Evolutionary conservation across 1,140 invertebrate genomes (phyloP).

Genomic region (Parapsyche elsis): DNA sequence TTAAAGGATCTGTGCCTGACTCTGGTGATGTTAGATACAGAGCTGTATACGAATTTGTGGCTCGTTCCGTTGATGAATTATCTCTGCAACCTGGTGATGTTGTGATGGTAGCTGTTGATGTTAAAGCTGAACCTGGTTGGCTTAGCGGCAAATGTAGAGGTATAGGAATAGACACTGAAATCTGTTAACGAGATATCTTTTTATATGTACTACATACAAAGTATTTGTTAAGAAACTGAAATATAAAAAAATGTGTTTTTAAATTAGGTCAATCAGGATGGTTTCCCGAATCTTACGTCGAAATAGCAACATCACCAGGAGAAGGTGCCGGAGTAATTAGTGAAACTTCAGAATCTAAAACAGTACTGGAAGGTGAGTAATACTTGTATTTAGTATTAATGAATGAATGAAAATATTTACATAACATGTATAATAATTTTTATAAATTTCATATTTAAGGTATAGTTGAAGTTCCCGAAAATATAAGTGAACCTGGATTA

Average conservation of each 20-base stretch:
- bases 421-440: conserved; percentile 19
- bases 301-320: conserved; percentile 65
- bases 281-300: conserved; percentile 98
- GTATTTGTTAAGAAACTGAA: background rate
- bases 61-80: conserved; percentile 93
- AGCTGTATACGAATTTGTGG: conserved; percentile 94
- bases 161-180: conserved; percentile 38
- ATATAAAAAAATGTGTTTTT: too few relatives aligned
- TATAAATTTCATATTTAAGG: conserved; percentile 60
- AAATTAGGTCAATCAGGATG: conserved; percentile 82
- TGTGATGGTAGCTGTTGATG: conserved; percentile 85
- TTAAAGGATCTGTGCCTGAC: conserved; percentile 54
- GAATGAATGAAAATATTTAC: background rate
- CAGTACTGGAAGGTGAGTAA: conserved; percentile 63
- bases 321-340: conserved; percentile 41
- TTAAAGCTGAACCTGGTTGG: conserved; percentile 97
- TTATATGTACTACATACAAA: background rate
- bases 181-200: background rate
- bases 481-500: conserved; percentile 68
- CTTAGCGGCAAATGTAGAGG: conserved; percentile 90
- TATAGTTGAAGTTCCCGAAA: conserved; percentile 81
- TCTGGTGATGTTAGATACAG: conserved; percentile 76
- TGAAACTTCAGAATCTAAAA: conserved; percentile 61
- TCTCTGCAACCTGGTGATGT: conserved; percentile 94
- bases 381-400: too few relatives aligned